Evolutionary conservation across 2,113 vertebrate species (phyloP).

Genomic region (Cyphomyrus plagiostoma): DNA sequence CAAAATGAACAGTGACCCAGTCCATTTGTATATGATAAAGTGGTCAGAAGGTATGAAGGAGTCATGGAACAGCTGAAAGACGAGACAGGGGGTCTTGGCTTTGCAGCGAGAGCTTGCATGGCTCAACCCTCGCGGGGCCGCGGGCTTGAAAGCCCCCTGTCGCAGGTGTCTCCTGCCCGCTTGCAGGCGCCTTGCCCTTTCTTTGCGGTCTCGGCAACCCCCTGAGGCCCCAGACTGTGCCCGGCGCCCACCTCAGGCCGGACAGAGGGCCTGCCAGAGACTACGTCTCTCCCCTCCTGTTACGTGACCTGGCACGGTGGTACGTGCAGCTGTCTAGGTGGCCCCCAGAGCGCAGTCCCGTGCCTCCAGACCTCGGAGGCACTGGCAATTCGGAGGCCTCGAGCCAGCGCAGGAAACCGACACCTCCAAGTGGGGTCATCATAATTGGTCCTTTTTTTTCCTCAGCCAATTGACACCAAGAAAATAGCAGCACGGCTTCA

Average conservation of each 20-base stretch:
- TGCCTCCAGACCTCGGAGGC: neutral
- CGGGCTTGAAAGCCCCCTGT: neutral
- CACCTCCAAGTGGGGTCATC: neutral
- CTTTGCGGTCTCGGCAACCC: neutral
- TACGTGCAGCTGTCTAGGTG: neutral
- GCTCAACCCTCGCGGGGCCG: neutral
- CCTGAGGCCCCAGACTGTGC: neutral
- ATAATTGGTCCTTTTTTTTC: neutral
- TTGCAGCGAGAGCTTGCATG: neutral
- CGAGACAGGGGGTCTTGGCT: neutral
- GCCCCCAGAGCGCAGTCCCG: neutral
- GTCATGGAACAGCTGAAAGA: neutral
- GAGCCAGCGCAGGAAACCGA: neutral
- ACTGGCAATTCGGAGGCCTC: neutral
- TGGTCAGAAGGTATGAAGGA: neutral
- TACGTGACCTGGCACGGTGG: constrained; percentile 5
- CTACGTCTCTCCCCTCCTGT: neutral
- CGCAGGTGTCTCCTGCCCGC: neutral
- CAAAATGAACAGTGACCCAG: neutral
- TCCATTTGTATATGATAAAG: neutral
- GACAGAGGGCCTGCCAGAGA: neutral
- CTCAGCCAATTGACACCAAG: neutral
- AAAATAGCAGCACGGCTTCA: neutral
- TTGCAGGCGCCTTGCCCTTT: neutral
- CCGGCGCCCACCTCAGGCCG: neutral